Conservation (phyloP, 2,113 vertebrate genomes). For the Cranoglanis bouderius region DNA sequence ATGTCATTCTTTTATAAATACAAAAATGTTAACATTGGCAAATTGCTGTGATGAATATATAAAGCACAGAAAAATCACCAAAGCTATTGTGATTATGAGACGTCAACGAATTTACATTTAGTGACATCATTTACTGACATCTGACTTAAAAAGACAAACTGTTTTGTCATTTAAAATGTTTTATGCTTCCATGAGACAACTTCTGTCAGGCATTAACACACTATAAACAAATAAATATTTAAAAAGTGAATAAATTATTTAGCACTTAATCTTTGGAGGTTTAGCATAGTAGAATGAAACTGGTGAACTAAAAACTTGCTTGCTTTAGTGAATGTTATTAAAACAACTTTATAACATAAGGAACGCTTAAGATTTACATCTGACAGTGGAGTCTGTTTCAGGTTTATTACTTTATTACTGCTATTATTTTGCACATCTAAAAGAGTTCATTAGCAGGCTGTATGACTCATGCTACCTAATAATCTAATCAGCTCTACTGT, state of each 20-base stretch:
- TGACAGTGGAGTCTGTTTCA: background rate
- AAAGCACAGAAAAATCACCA: too few relatives aligned
- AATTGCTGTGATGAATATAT: too few relatives aligned
- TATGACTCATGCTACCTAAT: background rate
- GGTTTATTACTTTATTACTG: background rate
- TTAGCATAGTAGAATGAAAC: background rate
- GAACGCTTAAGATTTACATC: background rate
- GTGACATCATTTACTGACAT: background rate
- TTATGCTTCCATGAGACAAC: background rate
- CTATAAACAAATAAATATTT: background rate
- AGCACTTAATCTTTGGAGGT: too few relatives aligned
- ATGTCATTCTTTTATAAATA: background rate
- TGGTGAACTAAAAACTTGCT: background rate
- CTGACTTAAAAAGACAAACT: background rate
- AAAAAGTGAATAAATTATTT: background rate
- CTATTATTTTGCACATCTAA: background rate
- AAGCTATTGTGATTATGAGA: too few relatives aligned
- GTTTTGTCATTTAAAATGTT: background rate
- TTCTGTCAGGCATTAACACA: background rate
- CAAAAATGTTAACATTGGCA: background rate
- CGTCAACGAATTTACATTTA: too few relatives aligned
- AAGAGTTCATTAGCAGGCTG: constrained; percentile 1
- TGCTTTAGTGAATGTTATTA: background rate
- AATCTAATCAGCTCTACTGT: constrained; percentile 7
- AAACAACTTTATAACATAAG: background rate